Evolutionary conservation across 2,888 invertebrate genomes (phyloP), one percentile per base, ranked within the genome.

Genomic region (Andrena marginata): DNA sequence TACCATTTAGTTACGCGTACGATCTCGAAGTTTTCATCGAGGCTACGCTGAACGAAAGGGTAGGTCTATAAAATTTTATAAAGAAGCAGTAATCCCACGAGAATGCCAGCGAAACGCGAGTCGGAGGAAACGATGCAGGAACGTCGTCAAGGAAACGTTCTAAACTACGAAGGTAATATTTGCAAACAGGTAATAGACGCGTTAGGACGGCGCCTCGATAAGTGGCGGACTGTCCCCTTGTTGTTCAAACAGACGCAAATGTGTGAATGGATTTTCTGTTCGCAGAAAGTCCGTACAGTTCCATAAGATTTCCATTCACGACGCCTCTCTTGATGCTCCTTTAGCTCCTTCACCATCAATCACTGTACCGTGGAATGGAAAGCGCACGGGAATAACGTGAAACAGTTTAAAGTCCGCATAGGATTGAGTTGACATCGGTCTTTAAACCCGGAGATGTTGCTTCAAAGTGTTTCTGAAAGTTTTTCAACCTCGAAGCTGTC

Each of bases 241-340:
- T 85, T 89, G 86, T 90, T 87, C 80, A 75, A 86, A 87, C 86
- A 84, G 69, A 84, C 87, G 69, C 78, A 80, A 83, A 91, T 70
- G 90, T 90, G 90, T 89, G 89, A 92, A 92, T 91, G 90, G 91
- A 91, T 90, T 92, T 92, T 91, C 90, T 89, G 89, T 89, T 85
- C 89, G 85, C 87, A 84, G 86, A 90, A 91, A 90, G 87, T 80
- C 81, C 86, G 82, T 82, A 85, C 87, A 89, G 87, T 88, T 87
- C 88, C 89, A 87, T 88, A 86, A 89, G 87, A 89, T 90, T 91
- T 89, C 89, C 91, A 91, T 89, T 89, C 82, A 86, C 75, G 64
- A 65, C 31, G 54, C 29, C 63, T 77, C 77, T 80, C 68, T 48
- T 20, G 60, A 54, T 54, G 60, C 72, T 72, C 81, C 59, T 68